Base-by-base conservation (phyloP, 2,888 invertebrate genomes). In the Bombylius discolor region DNA sequence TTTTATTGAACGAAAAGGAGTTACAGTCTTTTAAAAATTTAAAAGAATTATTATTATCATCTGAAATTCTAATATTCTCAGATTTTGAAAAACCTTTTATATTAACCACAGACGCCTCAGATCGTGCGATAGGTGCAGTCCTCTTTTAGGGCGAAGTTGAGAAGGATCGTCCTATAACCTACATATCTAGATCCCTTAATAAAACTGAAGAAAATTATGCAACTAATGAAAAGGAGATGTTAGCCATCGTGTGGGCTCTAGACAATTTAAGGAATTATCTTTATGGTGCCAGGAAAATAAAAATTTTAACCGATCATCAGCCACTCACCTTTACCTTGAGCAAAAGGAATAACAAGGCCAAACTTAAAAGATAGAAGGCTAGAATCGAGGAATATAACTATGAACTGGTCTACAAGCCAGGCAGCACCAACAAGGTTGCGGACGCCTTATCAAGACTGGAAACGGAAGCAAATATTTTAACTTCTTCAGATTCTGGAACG, bases 181-280 rank as follows among this genome's bases (percentile, higher is more conserved):
- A 34, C 11, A 55, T 55, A 23, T 55, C 50, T 1, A 55, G 55
- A 34, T 45, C 55, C 8, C 46, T 55, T 8, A 55, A 46, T 23
- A 55, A 39, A 55, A 51, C 58, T 3, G 60, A 62, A 12, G 55
- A 60, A 56, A 58, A 58, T 31, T 60, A 60, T 36, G 60, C 56
- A 6, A 56, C 57, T 6, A 60, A 55, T 14, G 57, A 58, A 54
- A 56, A 56, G 12, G 56, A 60, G 32, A 56, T 60, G 57, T 31
- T 58, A 8, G 57, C 56, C 1, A 59, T 59, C 11, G 55, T 58
- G 1, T 59, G 55, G 55, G 56, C 54, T 6, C 39, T 57, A 23
- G 58, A 53, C 23, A 56, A 51, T 23, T 12, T 55, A 7, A 14
- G 60, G 13, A 55, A 53, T 11, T 59, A 60, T 33, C 42, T 59